Evolutionary conservation across 2,888 invertebrate genomes (phyloP), one percentile per base, ranked within the genome.

Genomic region (Watsonalla cultraria): DNA sequence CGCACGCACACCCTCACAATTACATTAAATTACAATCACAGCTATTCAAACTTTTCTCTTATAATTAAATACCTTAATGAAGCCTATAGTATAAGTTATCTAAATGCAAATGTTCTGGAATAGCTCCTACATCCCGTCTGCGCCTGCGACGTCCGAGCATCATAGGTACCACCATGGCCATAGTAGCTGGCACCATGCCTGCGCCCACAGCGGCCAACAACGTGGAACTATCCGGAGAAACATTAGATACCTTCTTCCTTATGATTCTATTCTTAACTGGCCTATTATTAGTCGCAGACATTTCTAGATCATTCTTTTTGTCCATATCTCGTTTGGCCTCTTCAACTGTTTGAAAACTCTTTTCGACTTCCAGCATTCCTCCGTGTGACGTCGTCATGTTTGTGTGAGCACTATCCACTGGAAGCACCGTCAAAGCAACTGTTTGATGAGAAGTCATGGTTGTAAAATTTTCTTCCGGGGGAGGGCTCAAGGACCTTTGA

Each of bases 161-260:
- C 92, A 95, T 93, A 0, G 96, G 96, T 45, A 95, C 93, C 62
- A 96, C 91, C 94, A 95, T 94, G 0, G 95, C 95, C 93, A 95
- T 94, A 0, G 95, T 95, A 0, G 95, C 95, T 6, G 95, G 95
- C 15, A 96, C 91, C 93, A 96, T 94, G 0, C 95, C 95, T 13
- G 95, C 95, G 0, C 95, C 94, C 0, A 95, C 94, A 0, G 95
- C 95, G 7, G 95, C 94, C 59, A 95, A 74, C 42, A 95, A 92
- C 0, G 94, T 93, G 0, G 94, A 92, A 63, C 92, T 92, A 67
- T 94, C 93, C 5, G 88, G 89, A 51, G 76, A 70, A 2, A 77
- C 72, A 55, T 82, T 84, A 0, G 83, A 74, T 15, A 88, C 59
- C 59, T 78, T 87, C 52, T 78, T 84, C 52, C 76, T 80, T 2